Percentiles rank a stretch among this genome's conserved stretches.
Conservation (phyloP, 2,113 vertebrate species). For the Lepidothrix coronata region DNA sequence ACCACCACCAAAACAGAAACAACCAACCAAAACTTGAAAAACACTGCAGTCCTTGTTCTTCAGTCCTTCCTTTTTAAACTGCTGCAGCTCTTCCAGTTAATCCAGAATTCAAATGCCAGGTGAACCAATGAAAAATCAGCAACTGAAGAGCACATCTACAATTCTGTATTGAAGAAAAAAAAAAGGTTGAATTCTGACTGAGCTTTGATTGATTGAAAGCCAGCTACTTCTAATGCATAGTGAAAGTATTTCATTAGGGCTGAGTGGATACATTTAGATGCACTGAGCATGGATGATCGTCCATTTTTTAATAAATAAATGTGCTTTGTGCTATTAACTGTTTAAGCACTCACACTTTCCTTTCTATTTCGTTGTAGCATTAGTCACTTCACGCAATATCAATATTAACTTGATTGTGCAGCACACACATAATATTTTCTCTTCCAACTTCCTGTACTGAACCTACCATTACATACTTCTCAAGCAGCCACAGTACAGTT, state of each 20-base stretch:
- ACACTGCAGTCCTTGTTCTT: neutral
- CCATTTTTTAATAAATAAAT: constrained; percentile 62
- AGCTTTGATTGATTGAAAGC: constrained; percentile 35
- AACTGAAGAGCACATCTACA: neutral
- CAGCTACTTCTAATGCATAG: constrained; percentile 44
- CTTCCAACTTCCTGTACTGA: neutral
- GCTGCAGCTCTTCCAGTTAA: neutral
- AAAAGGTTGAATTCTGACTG: neutral
- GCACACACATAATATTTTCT: constrained; percentile 13
- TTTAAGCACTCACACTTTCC: constrained; percentile 36
- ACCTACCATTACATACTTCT: constrained; percentile 13
- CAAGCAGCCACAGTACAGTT: neutral
- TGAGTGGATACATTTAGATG: constrained; percentile 55
- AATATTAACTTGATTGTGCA: constrained; percentile 41
- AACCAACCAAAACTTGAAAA: neutral
- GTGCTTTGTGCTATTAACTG: constrained; percentile 55
- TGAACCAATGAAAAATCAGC: neutral
- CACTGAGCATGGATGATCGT: neutral
- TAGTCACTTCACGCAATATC: constrained; percentile 1
- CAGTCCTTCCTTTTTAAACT: neutral
- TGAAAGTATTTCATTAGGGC: constrained; percentile 59
- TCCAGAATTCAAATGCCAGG: neutral
- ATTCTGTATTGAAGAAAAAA: neutral
- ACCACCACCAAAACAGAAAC: neutral
- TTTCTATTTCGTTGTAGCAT: constrained; percentile 17